Evolutionary conservation across 2,113 vertebrate species (phyloP).

Genomic region (Fukomys damarensis): DNA sequence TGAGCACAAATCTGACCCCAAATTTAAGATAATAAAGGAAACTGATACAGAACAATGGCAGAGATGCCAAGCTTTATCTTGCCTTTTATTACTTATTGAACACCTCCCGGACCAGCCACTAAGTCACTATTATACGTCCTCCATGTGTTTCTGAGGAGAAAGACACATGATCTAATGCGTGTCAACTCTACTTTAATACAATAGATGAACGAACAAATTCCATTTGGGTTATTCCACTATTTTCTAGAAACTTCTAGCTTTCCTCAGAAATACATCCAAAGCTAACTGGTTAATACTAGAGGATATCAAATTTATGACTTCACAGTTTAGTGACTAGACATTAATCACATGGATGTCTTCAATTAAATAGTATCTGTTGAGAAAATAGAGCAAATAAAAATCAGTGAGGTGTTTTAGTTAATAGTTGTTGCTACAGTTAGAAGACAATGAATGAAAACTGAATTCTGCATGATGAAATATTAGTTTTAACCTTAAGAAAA

Average conservation of each 20-base stretch:
- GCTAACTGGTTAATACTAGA: constrained; percentile 16
- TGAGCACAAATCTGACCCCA: not conserved
- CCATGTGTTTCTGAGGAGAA: not conserved
- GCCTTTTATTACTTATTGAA: not conserved
- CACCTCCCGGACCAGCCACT: not conserved
- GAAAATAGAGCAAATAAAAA: constrained; percentile 52
- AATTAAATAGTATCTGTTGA: constrained; percentile 47
- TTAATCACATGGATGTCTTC: constrained; percentile 51
- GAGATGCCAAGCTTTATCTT: not conserved
- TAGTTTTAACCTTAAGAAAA: constrained; percentile 28
- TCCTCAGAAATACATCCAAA: constrained; percentile 38
- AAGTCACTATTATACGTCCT: not conserved
- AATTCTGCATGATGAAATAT: constrained; percentile 44
- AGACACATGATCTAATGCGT: not conserved
- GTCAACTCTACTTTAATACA: not conserved
- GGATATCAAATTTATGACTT: not conserved
- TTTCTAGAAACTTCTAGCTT: not conserved
- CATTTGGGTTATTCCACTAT: not conserved
- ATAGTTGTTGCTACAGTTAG: not conserved
- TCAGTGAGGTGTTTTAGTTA: constrained; percentile 9
- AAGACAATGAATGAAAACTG: constrained; percentile 36
- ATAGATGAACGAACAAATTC: not conserved
- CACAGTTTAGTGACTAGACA: not conserved
- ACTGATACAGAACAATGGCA: not conserved
- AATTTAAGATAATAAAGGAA: not conserved